Base-by-base conservation (phyloP, 2,797 vertebrate genomes). In the Ctenosaura bakeri region DNA sequence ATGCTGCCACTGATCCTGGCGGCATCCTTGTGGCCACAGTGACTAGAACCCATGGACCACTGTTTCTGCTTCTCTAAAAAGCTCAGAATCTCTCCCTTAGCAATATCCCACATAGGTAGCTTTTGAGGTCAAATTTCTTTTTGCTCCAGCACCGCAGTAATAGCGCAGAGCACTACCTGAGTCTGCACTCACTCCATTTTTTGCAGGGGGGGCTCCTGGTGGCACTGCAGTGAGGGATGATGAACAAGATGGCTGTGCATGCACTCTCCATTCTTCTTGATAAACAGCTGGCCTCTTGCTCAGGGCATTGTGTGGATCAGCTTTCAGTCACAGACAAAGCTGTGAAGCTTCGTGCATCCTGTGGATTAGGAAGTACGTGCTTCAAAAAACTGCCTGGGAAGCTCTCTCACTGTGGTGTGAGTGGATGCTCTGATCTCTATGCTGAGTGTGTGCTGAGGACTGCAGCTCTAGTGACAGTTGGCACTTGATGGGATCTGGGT, bases 401-500 rank as follows among this genome's bases (percentile, higher is more conserved):
- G 78, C 62, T 56, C 35, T 80, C 54, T 76, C 73, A 79, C 52
- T n/a, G 73, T 32, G 62, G 86, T 69, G 90, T 84, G 59, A 78
- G 46, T 46, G 35, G 86, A 83, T 56, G 35, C 59, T 46, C 73
- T 84, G 73, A 84, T 88, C 20, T 79, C 86, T 59, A 20, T 59
- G 86, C 81, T 78, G 86, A 88, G 90, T 90, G 90, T n/a, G 29
- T 35, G 81, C 62, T 88, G 86, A 90, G 35, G 86, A 29, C 59
- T 46, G 76, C 80, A 69, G 50, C 62, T 84, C 59, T 84, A 86
- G 8, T 88, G 85, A 90, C 85, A 90, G 85, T 78, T 80, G 56
- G 59, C 80, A 87, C 54, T 88, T 90, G 90, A 90, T 84, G 73
- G 90, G 90, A 78, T 88, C 86, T 71, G 86, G 62, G 82, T 90